phyloP scores from a whole-genome alignment of 2,113 vertebrate genomes.

The Albula glossodonta region DNA sequence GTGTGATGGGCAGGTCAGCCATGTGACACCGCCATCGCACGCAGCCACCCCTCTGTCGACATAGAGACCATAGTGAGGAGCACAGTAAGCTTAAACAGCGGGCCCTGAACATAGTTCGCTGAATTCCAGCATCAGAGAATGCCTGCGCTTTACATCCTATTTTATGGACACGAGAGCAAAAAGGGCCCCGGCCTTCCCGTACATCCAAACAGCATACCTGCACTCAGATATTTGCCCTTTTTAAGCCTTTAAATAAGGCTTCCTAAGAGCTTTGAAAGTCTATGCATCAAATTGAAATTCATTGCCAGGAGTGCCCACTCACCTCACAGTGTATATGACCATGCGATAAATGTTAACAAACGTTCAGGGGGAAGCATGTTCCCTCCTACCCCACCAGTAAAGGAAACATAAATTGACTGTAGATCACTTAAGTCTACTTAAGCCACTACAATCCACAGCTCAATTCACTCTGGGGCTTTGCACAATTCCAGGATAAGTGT shows the following conservation, averaged over 20 bases:
- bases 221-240: neutral
- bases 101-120: neutral
- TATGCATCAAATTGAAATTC: neutral
- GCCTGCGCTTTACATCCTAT: neutral
- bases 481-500: conserved; percentile 5
- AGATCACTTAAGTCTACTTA: conserved; percentile 1
- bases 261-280: neutral
- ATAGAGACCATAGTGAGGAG: too few relatives aligned
- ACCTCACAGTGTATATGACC: neutral
- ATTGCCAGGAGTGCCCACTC: neutral
- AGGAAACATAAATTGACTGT: neutral
- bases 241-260: neutral
- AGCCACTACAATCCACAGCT: conserved; percentile 10
- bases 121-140: neutral
- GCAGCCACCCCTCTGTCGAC: neutral
- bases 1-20: neutral
- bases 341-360: neutral
- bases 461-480: neutral
- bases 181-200: neutral
- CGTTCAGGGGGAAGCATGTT: neutral
- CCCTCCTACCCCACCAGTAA: neutral
- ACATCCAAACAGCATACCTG: neutral
- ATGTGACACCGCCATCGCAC: neutral
- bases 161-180: neutral
- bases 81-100: too few relatives aligned